A percentile compares a stretch with the other conserved stretches of the same genome.
phyloP scores from a whole-genome alignment of 1,140 invertebrate genomes.

The Linepithema humile region DNA sequence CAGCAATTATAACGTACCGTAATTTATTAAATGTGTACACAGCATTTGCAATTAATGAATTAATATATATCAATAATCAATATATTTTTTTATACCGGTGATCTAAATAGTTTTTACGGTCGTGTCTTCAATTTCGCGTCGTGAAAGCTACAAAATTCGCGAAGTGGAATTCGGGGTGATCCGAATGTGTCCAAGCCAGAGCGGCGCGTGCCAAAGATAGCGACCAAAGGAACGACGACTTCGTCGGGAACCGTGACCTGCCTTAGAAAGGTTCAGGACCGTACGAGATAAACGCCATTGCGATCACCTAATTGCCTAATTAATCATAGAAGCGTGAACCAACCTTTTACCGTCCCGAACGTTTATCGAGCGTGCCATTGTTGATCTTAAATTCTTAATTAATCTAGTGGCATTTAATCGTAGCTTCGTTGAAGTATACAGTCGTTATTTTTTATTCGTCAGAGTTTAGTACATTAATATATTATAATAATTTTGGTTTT shows the following conservation, averaged over 20 bases:
- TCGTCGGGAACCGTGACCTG: slow-evolving; percentile 76
- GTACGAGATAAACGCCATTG: slow-evolving; percentile 8
- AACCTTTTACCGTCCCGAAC: not conserved
- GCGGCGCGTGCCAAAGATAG: slow-evolving; percentile 76
- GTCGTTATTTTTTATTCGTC: not conserved
- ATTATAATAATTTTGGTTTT: not conserved
- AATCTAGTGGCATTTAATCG: not conserved
- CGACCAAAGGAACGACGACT: slow-evolving; percentile 60
- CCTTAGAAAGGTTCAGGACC: slow-evolving; percentile 69
- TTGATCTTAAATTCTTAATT: slow-evolving; percentile 2
- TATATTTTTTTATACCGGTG: not conserved
- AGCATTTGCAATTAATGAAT: not conserved
- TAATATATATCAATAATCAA: not conserved
- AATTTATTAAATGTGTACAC: not conserved
- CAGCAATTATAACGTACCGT: not conserved
- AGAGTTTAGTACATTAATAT: not conserved
- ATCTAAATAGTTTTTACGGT: not conserved
- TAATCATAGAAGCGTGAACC: not conserved
- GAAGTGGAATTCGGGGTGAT: slow-evolving; percentile 27
- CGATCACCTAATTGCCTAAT: slow-evolving; percentile 26
- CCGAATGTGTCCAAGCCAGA: slow-evolving; percentile 22
- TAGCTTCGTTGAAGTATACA: not conserved
- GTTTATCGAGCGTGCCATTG: not conserved
- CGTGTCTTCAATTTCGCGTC: not conserved
- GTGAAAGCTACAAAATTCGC: not conserved